Percentiles rank a stretch among this genome's conserved stretches.
phyloP scores from a whole-genome alignment of 1,140 invertebrate species.

The Dendroctonus ponderosae region DNA sequence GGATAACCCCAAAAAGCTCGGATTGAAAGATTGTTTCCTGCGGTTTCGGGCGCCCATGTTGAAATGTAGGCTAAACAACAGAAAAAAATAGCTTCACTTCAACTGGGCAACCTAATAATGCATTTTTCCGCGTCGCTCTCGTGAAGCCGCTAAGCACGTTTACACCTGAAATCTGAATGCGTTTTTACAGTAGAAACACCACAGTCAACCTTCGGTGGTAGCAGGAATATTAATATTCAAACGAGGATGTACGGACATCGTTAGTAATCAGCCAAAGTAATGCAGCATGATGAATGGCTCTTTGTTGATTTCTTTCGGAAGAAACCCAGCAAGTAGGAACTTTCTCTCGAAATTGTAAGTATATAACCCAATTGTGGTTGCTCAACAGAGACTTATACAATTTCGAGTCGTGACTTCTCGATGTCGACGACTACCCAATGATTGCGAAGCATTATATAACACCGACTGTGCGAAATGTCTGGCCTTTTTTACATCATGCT shows the following conservation, averaged over 20 bases:
- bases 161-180: too few relatives aligned
- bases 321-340: slow-evolving; percentile 9
- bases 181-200: too few relatives aligned
- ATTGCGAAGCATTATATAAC: slow-evolving; percentile 15
- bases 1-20: too few relatives aligned
- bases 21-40: slow-evolving; percentile 3
- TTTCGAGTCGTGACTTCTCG: slow-evolving; percentile 15
- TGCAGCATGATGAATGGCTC: too few relatives aligned
- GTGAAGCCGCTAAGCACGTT: too few relatives aligned
- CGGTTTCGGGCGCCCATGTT: slow-evolving; percentile 3
- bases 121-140: too few relatives aligned
- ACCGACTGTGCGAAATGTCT: slow-evolving; percentile 12
- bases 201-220: too few relatives aligned
- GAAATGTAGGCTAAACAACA: slow-evolving; percentile 1
- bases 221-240: too few relatives aligned
- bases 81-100: too few relatives aligned
- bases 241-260: too few relatives aligned
- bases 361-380: slow-evolving; percentile 19
- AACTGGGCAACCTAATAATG: too few relatives aligned
- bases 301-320: background rate
- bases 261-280: too few relatives aligned
- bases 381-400: slow-evolving; percentile 22
- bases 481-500: slow-evolving; percentile 1
- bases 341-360: slow-evolving; percentile 19
- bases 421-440: slow-evolving; percentile 9